phyloP scores from a whole-genome alignment of 2,113 vertebrate species.

The Microcebus murinus region DNA sequence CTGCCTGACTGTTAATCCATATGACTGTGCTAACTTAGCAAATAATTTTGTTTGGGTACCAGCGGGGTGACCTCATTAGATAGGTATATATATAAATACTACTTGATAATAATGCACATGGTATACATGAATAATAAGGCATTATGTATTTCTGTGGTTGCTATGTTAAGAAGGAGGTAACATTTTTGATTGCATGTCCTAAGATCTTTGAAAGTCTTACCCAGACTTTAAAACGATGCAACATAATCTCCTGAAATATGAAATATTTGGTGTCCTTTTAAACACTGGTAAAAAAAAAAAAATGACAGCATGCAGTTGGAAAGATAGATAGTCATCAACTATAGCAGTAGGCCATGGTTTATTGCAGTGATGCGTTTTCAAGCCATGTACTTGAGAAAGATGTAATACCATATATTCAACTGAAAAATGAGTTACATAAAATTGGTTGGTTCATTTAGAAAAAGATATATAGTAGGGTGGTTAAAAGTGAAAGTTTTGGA shows the following conservation, averaged over 20 bases:
- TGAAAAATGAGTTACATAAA: not conserved
- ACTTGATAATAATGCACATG: not conserved
- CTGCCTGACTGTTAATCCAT: constrained; percentile 60
- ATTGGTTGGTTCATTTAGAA: constrained; percentile 12
- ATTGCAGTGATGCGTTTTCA: not conserved
- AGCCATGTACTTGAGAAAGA: constrained; percentile 8
- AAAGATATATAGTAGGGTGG: not conserved
- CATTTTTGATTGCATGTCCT: not conserved
- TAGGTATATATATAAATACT: not conserved
- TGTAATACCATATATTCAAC: not conserved
- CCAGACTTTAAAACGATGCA: not conserved
- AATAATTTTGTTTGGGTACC: not conserved
- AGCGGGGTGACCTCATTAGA: not conserved
- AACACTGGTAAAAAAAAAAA: not conserved
- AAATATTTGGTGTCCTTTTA: not conserved
- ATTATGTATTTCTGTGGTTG: not conserved
- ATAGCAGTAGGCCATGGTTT: not conserved
- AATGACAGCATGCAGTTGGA: not conserved
- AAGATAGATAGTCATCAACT: constrained; percentile 5
- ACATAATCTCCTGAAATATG: not conserved
- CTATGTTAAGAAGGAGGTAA: not conserved
- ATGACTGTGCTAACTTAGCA: constrained; percentile 54
- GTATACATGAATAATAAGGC: not conserved
- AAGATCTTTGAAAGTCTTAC: not conserved
- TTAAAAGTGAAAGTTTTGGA: not conserved